Conservation (phyloP, 2,113 vertebrate genomes). For the Spermophilus dauricus region DNA sequence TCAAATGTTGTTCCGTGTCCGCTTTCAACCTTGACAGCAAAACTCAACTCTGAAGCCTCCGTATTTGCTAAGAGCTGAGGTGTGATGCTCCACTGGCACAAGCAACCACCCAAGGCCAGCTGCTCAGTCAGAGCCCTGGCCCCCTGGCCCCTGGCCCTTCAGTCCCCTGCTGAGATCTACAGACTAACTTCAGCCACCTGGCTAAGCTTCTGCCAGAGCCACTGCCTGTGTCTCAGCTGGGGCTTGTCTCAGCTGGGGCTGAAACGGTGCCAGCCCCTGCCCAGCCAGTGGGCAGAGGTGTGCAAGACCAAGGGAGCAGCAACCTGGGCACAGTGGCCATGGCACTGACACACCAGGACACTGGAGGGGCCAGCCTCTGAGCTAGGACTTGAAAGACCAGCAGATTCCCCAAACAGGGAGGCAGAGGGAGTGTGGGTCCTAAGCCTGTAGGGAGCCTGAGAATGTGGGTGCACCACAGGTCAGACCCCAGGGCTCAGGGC, state of each 20-base stretch:
- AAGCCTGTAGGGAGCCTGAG: fast-evolving
- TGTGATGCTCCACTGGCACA: background rate
- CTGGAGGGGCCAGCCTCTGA: background rate
- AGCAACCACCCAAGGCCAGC: background rate
- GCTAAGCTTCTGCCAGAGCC: background rate
- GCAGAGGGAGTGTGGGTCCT: background rate
- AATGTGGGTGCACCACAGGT: too few species aligned
- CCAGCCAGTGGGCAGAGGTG: background rate
- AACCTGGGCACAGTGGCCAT: fast-evolving
- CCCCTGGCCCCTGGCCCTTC: background rate
- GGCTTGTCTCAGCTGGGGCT: background rate
- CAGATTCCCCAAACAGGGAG: background rate
- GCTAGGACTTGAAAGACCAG: background rate
- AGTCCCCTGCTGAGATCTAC: background rate
- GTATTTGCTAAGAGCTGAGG: background rate
- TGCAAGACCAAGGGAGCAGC: background rate
- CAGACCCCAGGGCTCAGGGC: background rate
- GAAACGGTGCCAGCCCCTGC: background rate
- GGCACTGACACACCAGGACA: background rate
- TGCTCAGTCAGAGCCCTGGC: background rate
- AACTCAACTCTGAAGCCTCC: background rate
- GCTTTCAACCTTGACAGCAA: background rate
- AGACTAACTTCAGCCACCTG: background rate
- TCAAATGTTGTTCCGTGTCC: background rate
- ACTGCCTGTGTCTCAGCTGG: background rate